phyloP scores from a whole-genome alignment of 2,113 vertebrate species.

The Seriola quinqueradiata region DNA sequence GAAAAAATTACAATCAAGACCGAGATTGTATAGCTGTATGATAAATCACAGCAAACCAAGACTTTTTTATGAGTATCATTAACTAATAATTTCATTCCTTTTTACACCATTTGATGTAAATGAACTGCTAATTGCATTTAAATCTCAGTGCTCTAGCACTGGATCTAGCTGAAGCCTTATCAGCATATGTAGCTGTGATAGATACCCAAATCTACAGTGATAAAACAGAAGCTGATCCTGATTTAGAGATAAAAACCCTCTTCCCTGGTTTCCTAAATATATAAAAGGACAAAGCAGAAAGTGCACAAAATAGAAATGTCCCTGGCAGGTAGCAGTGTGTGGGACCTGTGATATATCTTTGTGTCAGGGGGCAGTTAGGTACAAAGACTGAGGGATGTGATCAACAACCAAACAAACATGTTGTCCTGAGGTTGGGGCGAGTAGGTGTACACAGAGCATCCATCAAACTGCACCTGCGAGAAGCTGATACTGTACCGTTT shows the following conservation, averaged over 20 bases:
- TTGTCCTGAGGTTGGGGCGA: slow-evolving; percentile 72
- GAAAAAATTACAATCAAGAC: slow-evolving; percentile 71
- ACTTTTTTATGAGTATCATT: slow-evolving; percentile 66
- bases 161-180: slow-evolving; percentile 19
- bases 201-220: slow-evolving; percentile 25
- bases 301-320: slow-evolving; percentile 44
- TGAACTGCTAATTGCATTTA: slow-evolving; percentile 64
- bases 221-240: slow-evolving; percentile 23
- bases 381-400: slow-evolving; percentile 79
- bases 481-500: slow-evolving; percentile 67
- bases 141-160: slow-evolving; percentile 37
- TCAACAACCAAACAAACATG: slow-evolving; percentile 79
- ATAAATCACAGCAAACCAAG: slow-evolving; percentile 67
- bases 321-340: slow-evolving; percentile 48
- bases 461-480: slow-evolving; percentile 79
- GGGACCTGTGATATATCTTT: slow-evolving; percentile 75
- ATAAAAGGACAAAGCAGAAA: slow-evolving; percentile 46
- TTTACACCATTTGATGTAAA: slow-evolving; percentile 63
- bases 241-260: not conserved
- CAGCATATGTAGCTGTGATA: slow-evolving; percentile 25
- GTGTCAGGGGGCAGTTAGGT: slow-evolving; percentile 73
- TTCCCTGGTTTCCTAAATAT: slow-evolving; percentile 20
- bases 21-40: slow-evolving; percentile 54
- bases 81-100: slow-evolving; percentile 66
- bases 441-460: slow-evolving; percentile 76